phyloP scores from a whole-genome alignment of 2,113 vertebrate species.

The Pipa parva region DNA sequence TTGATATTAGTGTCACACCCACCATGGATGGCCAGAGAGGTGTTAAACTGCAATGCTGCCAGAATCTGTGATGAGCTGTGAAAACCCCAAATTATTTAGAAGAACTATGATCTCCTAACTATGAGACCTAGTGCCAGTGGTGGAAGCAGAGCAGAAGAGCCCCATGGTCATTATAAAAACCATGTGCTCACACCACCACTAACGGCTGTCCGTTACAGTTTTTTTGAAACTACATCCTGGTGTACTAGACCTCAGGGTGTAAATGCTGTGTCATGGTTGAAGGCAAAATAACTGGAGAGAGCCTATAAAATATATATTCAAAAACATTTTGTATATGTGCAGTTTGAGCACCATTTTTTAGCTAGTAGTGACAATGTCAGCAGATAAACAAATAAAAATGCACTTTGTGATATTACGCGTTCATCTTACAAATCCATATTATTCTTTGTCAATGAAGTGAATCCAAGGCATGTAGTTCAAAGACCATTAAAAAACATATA shows the following conservation, averaged over 20 bases:
- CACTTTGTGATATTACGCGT: neutral
- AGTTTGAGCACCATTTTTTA: neutral
- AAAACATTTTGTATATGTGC: neutral
- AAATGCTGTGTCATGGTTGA: neutral
- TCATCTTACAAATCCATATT: too few species aligned
- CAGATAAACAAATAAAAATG: neutral
- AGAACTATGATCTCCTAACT: neutral
- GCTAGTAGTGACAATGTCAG: neutral
- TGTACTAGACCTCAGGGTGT: neutral
- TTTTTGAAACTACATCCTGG: neutral
- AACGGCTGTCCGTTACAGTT: neutral
- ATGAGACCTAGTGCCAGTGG: neutral
- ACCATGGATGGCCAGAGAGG: constrained; percentile 65
- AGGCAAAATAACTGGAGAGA: neutral
- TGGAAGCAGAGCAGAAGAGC: neutral
- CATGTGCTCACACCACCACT: neutral
- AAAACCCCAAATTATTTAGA: neutral
- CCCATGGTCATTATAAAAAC: neutral
- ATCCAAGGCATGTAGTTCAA: too few species aligned
- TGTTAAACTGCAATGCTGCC: constrained; percentile 79
- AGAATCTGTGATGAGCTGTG: constrained; percentile 51
- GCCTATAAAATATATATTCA: neutral
- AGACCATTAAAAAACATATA: too few species aligned
- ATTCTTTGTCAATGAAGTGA: too few species aligned
- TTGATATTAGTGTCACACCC: constrained; percentile 77